Evolutionary conservation across 2,113 vertebrate species (phyloP), one percentile per base, ranked within the genome.

Genomic region (Menidia beryllina): DNA sequence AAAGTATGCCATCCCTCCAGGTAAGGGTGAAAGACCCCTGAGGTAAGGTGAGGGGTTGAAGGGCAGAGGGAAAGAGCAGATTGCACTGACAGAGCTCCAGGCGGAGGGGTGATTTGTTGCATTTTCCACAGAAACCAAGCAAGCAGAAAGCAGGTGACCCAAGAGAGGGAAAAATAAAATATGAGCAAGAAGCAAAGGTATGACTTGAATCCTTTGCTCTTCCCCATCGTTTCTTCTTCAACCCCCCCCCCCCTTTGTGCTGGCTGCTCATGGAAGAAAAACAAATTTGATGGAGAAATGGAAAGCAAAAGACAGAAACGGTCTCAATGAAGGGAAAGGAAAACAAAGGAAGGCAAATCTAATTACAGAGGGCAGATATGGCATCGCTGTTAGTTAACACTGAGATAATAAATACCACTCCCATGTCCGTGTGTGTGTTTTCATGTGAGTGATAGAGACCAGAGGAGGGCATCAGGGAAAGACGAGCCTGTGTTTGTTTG

Each of bases 401-500:
- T 92, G 85, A 91, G 91, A 93, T 86, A 93, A 93, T 92, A 93
- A 94, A 93, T 88, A 92, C 64, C 11, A 43, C 45, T 77, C 72
- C 70, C 72, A 85, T 72, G 53, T 26, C 34, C 60, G 65, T 49
- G 14, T 36, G 69, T 69, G 65, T 79, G 67, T 79, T 75, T 83
- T 68, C 69, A 53, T 87, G 77, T 75, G 87, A 81, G 73, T 77
- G 83, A 90, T 88, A 83, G 84, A 81, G 83, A 88, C 79, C 73
- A 74, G 74, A 86, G 79, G 80, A 81, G 85, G 78, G 80, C 81
- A 84, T 86, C 76, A 72, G 86, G 87, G 92, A 93, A 94, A 94
- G 93, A 86, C 64, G 91, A 94, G 91, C 91, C 88, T 69, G 71
- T 93, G 93, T 94, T 94, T 94, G 90, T 94, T 93, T 94, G 93